A percentile compares a stretch with the other conserved stretches of the same genome.
Evolutionary conservation across 2,797 vertebrate genomes (phyloP).

Genomic region (Falco peregrinus): DNA sequence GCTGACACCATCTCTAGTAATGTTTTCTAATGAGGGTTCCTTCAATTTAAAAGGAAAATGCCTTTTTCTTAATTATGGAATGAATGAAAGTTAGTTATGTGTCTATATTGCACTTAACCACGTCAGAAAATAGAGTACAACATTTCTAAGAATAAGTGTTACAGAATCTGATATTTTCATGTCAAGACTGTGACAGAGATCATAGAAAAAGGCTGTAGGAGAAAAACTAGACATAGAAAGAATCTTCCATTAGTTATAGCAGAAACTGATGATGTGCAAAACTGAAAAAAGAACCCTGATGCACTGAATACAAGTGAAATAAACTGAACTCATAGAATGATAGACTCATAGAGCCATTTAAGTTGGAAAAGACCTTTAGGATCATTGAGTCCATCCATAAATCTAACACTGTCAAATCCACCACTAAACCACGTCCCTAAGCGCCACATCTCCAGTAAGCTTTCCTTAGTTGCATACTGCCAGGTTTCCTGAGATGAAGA

Average conservation of each 20-base stretch:
- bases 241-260: neutral
- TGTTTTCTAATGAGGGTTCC: neutral
- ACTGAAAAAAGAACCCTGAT: neutral
- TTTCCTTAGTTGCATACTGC: neutral
- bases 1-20: neutral
- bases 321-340: neutral
- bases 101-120: neutral
- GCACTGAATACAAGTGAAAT: neutral
- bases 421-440: neutral
- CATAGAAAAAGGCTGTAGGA: neutral
- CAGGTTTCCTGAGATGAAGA: neutral
- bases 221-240: neutral
- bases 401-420: neutral
- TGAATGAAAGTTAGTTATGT: neutral
- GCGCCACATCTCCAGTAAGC: neutral
- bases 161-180: neutral
- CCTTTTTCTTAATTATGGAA: neutral
- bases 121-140: neutral
- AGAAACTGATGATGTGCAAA: neutral
- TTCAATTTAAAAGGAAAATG: neutral
- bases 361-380: neutral
- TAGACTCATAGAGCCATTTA: neutral
- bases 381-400: neutral
- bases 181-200: neutral
- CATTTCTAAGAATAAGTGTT: neutral